Evolutionary conservation across 2,888 invertebrate species (phyloP), one percentile per base, ranked within the genome.

Genomic region (Drosophila setosimentum): DNA sequence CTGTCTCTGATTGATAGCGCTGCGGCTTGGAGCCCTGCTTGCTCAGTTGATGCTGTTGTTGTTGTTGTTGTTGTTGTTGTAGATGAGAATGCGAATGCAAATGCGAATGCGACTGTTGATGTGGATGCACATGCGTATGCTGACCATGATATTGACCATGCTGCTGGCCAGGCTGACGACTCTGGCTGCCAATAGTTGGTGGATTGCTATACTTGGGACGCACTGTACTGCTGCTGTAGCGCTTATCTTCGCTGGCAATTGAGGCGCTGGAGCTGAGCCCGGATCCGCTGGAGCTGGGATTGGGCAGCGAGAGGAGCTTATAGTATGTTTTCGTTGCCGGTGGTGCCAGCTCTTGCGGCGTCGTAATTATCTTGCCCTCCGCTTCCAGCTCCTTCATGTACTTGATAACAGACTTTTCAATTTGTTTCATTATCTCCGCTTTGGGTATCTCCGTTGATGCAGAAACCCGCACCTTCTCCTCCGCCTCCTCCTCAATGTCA

Each of bases 361-460:
- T 77, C 3, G 92, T 85, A 1, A 91, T 78, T 5, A 92, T 91
- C 48, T 93, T 93, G 3, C 92, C 93, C 57, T 92, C 92, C 2
- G 91, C 91, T 67, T 93, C 93, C 68, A 93, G 76, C 49, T 92
- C 92, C 58, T 92, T 92, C 92, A 93, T 93, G 59, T 93, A 93
- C 73, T 92, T 92, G 18, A 93, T 91, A 1, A 93, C 93, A 0
- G 93, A 93, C 55, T 93, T 91, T 57, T 93, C 93, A 48, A 93
- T 93, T 59, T 93, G 93, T 50, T 92, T 92, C 73, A 93, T 89
- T 4, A 93, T 92, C 73, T 93, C 92, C 0, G 91, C 91, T 68
- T 92, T 93, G 7, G 92, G 92, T 68, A 93, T 91, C 51, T 93
- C 92, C 24, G 91, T 92, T 1, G 92, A 90, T 35, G 92, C 89